These are phyloP conservation scores for Yponomeuta cagnagella DNA, from an alignment of 2,888 invertebrate genomes.

Conservation along the genomic window DNA sequence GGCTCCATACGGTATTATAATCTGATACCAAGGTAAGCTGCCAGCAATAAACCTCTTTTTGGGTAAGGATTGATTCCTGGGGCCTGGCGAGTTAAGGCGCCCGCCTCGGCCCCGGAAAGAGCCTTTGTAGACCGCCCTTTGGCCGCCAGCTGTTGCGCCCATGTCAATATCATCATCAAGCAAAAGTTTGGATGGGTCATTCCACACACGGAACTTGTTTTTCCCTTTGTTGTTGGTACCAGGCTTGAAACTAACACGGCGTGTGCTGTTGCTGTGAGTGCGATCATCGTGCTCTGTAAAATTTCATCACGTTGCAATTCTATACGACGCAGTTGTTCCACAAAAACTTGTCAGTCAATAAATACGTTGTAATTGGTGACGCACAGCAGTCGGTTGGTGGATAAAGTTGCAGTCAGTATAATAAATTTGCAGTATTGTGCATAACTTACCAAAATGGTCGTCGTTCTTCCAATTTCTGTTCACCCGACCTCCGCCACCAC, in stretches of 20 bases:
- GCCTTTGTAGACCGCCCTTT: slow-evolving; percentile 36
- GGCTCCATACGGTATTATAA: slow-evolving; percentile 82
- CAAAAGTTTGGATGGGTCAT: slow-evolving; percentile 61
- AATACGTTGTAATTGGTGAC: neutral
- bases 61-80: slow-evolving; percentile 36
- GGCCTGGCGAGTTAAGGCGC: slow-evolving; percentile 63
- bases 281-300: slow-evolving; percentile 70
- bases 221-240: slow-evolving; percentile 57
- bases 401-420: too few species aligned
- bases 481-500: slow-evolving; percentile 40
- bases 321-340: too few species aligned
- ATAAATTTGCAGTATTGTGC: too few species aligned
- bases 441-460: slow-evolving; percentile 58
- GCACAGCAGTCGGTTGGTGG: neutral
- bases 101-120: slow-evolving; percentile 57
- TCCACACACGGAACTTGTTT: slow-evolving; percentile 61
- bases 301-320: slow-evolving; percentile 8
- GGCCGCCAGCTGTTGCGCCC: slow-evolving; percentile 49
- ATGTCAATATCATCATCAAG: slow-evolving; percentile 80
- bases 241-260: slow-evolving; percentile 75
- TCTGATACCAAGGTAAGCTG: slow-evolving; percentile 81
- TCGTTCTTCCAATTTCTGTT: slow-evolving; percentile 49
- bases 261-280: slow-evolving; percentile 44
- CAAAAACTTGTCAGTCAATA: neutral
- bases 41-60: slow-evolving; percentile 70